Evolutionary conservation across 2,888 invertebrate species (phyloP).

Genomic region (Lepas anatifera): DNA sequence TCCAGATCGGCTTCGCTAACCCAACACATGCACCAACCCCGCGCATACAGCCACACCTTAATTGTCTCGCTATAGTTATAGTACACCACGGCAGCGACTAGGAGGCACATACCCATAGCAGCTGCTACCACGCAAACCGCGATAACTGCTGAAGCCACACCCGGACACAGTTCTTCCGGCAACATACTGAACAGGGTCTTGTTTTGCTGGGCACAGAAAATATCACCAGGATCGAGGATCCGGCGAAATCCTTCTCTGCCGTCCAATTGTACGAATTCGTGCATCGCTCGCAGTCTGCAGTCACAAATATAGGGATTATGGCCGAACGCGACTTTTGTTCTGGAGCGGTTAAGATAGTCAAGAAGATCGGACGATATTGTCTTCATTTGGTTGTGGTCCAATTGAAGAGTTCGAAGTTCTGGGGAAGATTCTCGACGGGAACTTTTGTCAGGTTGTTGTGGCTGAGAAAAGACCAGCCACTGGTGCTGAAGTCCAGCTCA

Average conservation of each 20-base stretch:
- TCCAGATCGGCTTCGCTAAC: slow-evolving; percentile 50
- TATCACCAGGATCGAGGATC: slow-evolving; percentile 2
- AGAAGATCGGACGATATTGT: slow-evolving; percentile 37
- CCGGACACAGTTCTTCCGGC: slow-evolving; percentile 14
- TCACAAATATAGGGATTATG: slow-evolving; percentile 58
- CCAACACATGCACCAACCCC: slow-evolving; percentile 46
- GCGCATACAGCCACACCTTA: slow-evolving; percentile 54
- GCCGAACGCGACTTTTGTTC: slow-evolving; percentile 43
- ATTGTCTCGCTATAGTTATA: slow-evolving; percentile 39
- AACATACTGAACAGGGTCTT: neutral
- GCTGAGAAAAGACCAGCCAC: slow-evolving; percentile 40
- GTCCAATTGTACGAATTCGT: slow-evolving; percentile 43
- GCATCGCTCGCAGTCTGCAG: slow-evolving; percentile 47
- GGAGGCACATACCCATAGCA: slow-evolving; percentile 22
- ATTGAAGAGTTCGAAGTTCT: slow-evolving; percentile 35
- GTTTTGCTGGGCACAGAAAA: neutral
- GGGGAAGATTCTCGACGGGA: slow-evolving; percentile 1
- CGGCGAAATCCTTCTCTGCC: slow-evolving; percentile 14
- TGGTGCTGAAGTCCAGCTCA: slow-evolving; percentile 21
- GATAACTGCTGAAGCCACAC: neutral
- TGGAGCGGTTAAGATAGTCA: slow-evolving; percentile 36
- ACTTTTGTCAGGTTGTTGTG: slow-evolving; percentile 38
- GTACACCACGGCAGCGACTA: slow-evolving; percentile 27
- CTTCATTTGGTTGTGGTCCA: slow-evolving; percentile 45
- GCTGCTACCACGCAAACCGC: slow-evolving; percentile 22